Evolutionary conservation across 2,888 invertebrate genomes (phyloP).

Genomic region (Aproaerema taeniolella): DNA sequence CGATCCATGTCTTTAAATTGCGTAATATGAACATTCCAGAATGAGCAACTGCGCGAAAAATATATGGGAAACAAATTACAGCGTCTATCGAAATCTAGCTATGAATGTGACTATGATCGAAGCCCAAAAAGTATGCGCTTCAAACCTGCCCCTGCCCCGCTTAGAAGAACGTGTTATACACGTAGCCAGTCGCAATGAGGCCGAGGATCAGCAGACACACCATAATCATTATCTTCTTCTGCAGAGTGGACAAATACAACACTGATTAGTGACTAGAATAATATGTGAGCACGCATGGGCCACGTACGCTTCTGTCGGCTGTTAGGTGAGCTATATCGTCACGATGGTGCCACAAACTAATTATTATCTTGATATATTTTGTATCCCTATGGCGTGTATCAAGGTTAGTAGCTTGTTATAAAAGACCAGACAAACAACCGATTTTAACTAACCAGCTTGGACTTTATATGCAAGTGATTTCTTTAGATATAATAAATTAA

Average conservation of each 20-base stretch:
- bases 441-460: too few species aligned
- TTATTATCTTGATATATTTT: too few species aligned
- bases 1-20: too few species aligned
- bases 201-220: slow-evolving; percentile 90
- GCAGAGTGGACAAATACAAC: slow-evolving; percentile 76
- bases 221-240: slow-evolving; percentile 97
- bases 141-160: slow-evolving; percentile 69
- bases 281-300: slow-evolving; percentile 42
- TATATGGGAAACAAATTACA: slow-evolving; percentile 14
- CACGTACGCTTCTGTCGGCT: slow-evolving; percentile 6
- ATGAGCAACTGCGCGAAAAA: slow-evolving; percentile 5
- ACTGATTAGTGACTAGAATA: slow-evolving; percentile 57
- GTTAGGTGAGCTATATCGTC: slow-evolving; percentile 15
- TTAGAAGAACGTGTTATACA: slow-evolving; percentile 75
- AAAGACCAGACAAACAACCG: too few species aligned
- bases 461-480: too few species aligned
- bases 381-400: too few species aligned
- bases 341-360: slow-evolving; percentile 11
- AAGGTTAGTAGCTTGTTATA: too few species aligned
- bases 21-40: background rate
- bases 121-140: slow-evolving; percentile 47
- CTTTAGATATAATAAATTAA: too few species aligned
- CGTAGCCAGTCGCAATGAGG: slow-evolving; percentile 79
- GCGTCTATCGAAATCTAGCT: slow-evolving; percentile 20
- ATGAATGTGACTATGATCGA: slow-evolving; percentile 44